Base-by-base conservation (phyloP, 2,797 vertebrate species). In the Delichon dasypus region DNA sequence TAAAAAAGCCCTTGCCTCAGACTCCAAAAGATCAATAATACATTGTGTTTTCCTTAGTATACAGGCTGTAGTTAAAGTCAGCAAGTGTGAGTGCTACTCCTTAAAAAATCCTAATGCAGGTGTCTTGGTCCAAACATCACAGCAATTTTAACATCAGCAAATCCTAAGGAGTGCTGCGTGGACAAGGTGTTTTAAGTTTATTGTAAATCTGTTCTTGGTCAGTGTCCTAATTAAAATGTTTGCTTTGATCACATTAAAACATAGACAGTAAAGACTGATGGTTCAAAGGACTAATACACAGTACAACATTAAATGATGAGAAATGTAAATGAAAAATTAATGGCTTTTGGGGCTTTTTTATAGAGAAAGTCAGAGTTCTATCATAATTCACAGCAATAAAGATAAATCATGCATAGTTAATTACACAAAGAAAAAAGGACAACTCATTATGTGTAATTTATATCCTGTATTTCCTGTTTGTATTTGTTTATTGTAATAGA, bases 241-340 rank as follows among this genome's bases (percentile, higher is more conserved):
- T 68, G n/a, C 50, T 85, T 83, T 57, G 60, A 66, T 86, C 73
- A 71, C 62, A 77, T 23, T 58, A 85, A 70, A 90, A 30, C 51
- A 76, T 8, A 75, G 44, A 48, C 32, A 48, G 67, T 32, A 72
- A 76, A 67, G 74, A 97, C 68, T 29, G 92, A 85, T 80, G 64
- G 38, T 57, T 95, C 54, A 73, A 88, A 89, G 68, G 34, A 71
- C 15, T 67, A 64, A 54, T 25, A 73, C 11, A 92, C 29, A 71
- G 58, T 23, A 42, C 3, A 90, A 29, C 48, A 57, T 64, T 90
- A 12, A 81, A 72, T 47, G 78, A 88, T 55, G 48, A 32, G 75
- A 10, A 85, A 85, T 58, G 76, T 26, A 48, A 62, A 93, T 87
- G 78, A 92, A 93, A 87, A 77, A 85, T 7, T 55, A 76, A 92